phyloP scores from a whole-genome alignment of 2,113 vertebrate species.

The Notechis scutatus region DNA sequence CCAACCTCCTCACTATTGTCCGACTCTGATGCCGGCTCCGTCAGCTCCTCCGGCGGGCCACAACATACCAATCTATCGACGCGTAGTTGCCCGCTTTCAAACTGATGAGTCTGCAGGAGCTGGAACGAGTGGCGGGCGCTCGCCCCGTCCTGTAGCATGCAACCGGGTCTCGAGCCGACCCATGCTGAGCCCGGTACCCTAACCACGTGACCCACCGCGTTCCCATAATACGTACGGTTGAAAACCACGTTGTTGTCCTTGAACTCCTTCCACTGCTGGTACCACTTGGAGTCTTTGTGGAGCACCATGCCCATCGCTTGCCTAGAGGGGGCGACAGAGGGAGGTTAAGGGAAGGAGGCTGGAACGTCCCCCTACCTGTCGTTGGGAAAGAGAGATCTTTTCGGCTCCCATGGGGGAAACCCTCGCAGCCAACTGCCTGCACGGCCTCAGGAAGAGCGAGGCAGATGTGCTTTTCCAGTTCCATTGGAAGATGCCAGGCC shows the following conservation, averaged over 20 bases:
- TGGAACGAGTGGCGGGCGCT: background rate
- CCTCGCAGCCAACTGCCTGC: background rate
- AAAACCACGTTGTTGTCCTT: conserved; percentile 95
- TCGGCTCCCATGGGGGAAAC: background rate
- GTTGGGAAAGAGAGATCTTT: background rate
- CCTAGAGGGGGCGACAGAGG: conserved; percentile 57
- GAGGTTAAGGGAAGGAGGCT: background rate
- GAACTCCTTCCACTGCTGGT: conserved; percentile 98
- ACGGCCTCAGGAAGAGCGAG: background rate
- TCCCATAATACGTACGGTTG: conserved; percentile 79
- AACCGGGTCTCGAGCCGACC: background rate
- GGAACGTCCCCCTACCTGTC: too few relatives aligned
- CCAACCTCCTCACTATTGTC: too few relatives aligned
- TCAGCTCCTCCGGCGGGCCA: too few relatives aligned
- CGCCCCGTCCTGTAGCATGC: background rate
- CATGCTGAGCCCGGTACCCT: background rate
- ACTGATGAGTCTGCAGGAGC: background rate
- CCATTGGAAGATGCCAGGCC: background rate
- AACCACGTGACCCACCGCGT: background rate
- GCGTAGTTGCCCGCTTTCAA: background rate
- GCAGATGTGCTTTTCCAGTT: background rate
- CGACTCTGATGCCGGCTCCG: too few relatives aligned
- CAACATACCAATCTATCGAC: background rate
- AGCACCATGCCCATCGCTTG: conserved; percentile 90
- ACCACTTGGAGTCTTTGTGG: conserved; percentile 97